A percentile compares a stretch with the other conserved stretches of the same genome.
phyloP scores from a whole-genome alignment of 92 coral and sea anemone genomes.

The Montipora capitata region DNA sequence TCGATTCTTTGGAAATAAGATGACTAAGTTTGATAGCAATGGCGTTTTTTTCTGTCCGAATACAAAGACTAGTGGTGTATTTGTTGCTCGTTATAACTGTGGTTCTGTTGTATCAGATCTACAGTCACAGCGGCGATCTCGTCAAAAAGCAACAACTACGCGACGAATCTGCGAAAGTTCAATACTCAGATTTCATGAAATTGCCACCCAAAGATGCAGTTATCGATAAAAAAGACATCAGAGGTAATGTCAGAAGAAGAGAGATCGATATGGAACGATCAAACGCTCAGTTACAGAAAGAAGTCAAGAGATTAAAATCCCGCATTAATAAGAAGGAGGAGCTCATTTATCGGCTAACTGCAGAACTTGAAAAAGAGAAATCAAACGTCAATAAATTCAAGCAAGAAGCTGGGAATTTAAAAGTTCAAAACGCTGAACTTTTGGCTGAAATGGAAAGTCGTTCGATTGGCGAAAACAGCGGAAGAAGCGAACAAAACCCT shows the following conservation, averaged over 20 bases:
- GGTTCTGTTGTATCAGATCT: conserved; percentile 78
- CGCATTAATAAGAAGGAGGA: conserved; percentile 57
- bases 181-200: neutral
- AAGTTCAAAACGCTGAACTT: conserved; percentile 57
- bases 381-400: conserved; percentile 36
- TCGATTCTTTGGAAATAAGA: conserved; percentile 25
- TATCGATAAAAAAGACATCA: neutral
- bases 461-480: conserved; percentile 16
- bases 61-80: conserved; percentile 79
- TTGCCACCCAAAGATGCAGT: neutral
- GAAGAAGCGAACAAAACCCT: conserved; percentile 14
- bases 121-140: conserved; percentile 45
- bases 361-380: conserved; percentile 51
- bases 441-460: conserved; percentile 56
- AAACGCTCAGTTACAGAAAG: conserved; percentile 33
- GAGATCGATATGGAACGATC: conserved; percentile 20
- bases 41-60: conserved; percentile 81
- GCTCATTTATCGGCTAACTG: conserved; percentile 48
- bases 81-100: conserved; percentile 43
- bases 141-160: conserved; percentile 7
- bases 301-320: conserved; percentile 63
- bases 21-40: conserved; percentile 37
- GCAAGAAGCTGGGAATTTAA: conserved; percentile 58
- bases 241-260: neutral
- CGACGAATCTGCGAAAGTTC: neutral